Evolutionary conservation across 2,797 vertebrate genomes (phyloP).

Genomic region (Pangasius sanitwongsei): DNA sequence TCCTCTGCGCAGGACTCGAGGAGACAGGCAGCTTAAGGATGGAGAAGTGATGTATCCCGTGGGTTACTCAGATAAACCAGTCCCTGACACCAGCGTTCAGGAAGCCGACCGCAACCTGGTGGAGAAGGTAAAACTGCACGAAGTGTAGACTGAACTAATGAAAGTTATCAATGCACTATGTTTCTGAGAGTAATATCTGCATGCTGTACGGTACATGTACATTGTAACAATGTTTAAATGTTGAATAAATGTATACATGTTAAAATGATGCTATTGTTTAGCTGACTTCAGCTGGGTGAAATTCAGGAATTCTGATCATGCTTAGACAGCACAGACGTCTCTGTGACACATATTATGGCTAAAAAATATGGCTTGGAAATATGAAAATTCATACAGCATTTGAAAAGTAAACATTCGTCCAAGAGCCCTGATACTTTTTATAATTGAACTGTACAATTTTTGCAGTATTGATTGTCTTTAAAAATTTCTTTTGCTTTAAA

Average conservation of each 20-base stretch:
- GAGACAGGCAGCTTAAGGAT: conserved; percentile 77
- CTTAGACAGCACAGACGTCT: neutral
- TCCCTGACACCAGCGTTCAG: conserved; percentile 93
- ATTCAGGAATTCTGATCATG: no score
- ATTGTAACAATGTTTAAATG: neutral
- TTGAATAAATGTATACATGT: neutral
- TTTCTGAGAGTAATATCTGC: neutral
- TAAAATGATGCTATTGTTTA: neutral
- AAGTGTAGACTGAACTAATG: neutral
- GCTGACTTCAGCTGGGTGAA: neutral
- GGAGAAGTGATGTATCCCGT: conserved; percentile 90
- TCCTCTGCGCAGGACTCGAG: conserved; percentile 68
- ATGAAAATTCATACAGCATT: neutral
- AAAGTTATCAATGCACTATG: neutral
- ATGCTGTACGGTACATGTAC: neutral
- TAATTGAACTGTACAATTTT: neutral
- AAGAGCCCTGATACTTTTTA: neutral
- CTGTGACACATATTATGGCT: neutral
- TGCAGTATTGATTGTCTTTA: no score
- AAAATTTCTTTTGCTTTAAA: neutral
- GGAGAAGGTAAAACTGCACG: conserved; percentile 82
- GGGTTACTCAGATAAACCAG: conserved; percentile 91
- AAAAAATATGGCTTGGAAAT: neutral
- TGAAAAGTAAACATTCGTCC: neutral
- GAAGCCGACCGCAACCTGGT: conserved; percentile 95